Conservation (phyloP, 1,140 invertebrate genomes). For the Pogonognathellus flavescens region DNA sequence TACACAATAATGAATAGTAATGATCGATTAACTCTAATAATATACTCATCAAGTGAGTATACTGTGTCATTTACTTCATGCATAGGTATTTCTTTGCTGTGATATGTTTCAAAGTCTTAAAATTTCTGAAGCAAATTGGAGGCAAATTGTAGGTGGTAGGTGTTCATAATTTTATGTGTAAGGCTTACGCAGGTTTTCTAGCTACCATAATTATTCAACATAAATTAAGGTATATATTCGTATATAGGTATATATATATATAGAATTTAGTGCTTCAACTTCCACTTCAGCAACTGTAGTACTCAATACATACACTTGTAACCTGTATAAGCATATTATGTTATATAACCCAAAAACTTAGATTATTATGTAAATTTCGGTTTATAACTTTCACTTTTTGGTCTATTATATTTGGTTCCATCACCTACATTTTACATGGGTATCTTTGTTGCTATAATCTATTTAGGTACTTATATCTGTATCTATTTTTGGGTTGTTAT, state of each 20-base stretch:
- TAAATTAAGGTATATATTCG: not conserved
- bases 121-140: constrained; percentile 11
- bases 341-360: too few relatives aligned
- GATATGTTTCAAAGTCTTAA: constrained; percentile 47
- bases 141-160: not conserved
- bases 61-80: not conserved
- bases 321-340: not conserved
- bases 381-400: not conserved
- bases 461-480: too few relatives aligned
- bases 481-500: too few relatives aligned
- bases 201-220: not conserved
- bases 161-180: too few relatives aligned
- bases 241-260: not conserved
- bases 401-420: constrained; percentile 31
- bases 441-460: not conserved
- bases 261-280: constrained; percentile 2
- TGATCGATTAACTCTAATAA: too few relatives aligned
- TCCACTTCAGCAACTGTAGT: not conserved
- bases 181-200: not conserved
- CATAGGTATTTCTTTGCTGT: constrained; percentile 40
- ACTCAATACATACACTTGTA: not conserved
- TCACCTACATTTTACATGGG: constrained; percentile 16
- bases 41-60: too few relatives aligned
- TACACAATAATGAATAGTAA: too few relatives aligned
- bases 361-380: not conserved